These are phyloP conservation scores for Musca vetustissima DNA, from an alignment of 1,140 invertebrate genomes.

Conservation along the genomic window DNA sequence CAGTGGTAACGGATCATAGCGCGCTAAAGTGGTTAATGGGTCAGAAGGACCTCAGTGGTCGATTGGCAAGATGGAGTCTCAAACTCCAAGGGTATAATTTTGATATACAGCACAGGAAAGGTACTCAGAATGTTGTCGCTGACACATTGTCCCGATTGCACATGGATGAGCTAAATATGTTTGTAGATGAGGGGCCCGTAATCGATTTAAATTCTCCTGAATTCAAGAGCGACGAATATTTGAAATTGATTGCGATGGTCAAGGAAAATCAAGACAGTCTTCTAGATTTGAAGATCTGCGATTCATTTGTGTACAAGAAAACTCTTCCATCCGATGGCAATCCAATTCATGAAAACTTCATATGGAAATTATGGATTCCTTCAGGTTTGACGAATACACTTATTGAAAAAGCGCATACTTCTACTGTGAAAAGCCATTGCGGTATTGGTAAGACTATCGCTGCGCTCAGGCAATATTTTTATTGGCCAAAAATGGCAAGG, in stretches of 20 bases:
- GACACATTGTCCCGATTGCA: background rate
- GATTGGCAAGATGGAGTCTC: background rate
- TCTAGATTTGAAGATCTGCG: background rate
- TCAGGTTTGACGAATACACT: no score
- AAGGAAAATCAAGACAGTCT: background rate
- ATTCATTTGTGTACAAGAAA: background rate
- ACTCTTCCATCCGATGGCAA: background rate
- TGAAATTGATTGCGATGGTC: background rate
- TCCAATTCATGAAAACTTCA: background rate
- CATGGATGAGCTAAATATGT: background rate
- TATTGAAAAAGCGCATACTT: no score
- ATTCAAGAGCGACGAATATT: background rate
- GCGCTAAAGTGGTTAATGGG: background rate
- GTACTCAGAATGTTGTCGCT: background rate
- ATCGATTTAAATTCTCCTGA: background rate
- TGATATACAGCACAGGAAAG: background rate
- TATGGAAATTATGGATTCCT: background rate
- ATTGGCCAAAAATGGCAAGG: no score
- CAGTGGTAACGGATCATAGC: conserved; percentile 43
- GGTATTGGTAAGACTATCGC: no score
- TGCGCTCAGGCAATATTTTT: no score
- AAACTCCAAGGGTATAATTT: background rate
- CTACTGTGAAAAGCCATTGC: no score
- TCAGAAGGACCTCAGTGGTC: background rate
- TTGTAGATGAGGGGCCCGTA: background rate